Conservation (phyloP, 1,140 invertebrate species). For the Conopomorpha cramerella region DNA sequence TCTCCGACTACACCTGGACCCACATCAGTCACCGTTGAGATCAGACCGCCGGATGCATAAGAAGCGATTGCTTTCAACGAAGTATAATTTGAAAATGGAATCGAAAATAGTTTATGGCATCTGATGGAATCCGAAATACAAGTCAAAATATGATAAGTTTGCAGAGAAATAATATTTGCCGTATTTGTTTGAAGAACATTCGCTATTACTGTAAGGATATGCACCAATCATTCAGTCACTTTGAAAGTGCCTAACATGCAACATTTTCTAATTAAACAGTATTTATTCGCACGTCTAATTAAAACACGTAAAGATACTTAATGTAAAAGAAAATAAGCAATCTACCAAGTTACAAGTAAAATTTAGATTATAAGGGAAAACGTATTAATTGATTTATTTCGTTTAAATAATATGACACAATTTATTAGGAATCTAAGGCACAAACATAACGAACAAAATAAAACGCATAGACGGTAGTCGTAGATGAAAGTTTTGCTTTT, state of each 20-base stretch:
- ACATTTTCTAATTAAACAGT: slow-evolving; percentile 8
- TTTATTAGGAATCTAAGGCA: slow-evolving; percentile 4
- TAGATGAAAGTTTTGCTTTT: slow-evolving; percentile 38
- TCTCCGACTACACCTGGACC: slow-evolving; percentile 44
- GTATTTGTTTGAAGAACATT: slow-evolving; percentile 34
- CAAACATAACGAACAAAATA: background rate
- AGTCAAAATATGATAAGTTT: slow-evolving; percentile 11
- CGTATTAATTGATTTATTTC: slow-evolving; percentile 6
- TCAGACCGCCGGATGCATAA: slow-evolving; percentile 43
- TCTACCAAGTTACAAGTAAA: no score
- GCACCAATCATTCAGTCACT: slow-evolving; percentile 27
- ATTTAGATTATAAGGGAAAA: no score
- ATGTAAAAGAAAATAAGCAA: slow-evolving; percentile 7
- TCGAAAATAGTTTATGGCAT: slow-evolving; percentile 8
- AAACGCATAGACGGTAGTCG: no score
- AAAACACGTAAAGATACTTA: slow-evolving; percentile 7
- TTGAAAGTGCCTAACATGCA: slow-evolving; percentile 37
- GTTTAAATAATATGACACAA: slow-evolving; percentile 13
- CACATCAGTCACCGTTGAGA: slow-evolving; percentile 49
- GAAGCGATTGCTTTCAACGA: background rate
- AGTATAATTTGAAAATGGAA: background rate
- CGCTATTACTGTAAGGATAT: slow-evolving; percentile 9
- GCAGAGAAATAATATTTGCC: slow-evolving; percentile 44
- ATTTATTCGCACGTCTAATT: no score
- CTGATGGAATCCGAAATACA: slow-evolving; percentile 6